Evolutionary conservation across 2,888 invertebrate species (phyloP), one percentile per base, ranked within the genome.

Genomic region (Atethmia centrago): DNA sequence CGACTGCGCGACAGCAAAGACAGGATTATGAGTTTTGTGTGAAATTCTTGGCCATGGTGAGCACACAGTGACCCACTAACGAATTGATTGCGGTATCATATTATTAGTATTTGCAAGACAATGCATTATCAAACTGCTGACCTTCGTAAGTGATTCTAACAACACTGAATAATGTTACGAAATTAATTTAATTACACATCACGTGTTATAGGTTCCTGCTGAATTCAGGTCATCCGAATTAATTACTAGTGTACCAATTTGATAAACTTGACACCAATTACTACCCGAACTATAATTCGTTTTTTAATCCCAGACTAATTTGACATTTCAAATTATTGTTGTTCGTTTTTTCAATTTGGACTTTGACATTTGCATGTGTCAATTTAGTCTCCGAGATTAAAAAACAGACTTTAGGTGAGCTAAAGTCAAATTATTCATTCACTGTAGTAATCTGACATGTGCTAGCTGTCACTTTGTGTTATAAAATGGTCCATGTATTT

Each of bases 41-140:
- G 3, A 3, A 55, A 31, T 64, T 10, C 31, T 53, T 42, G 59
- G 59, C n/a, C 40, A 59, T 25, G n/a, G 36, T 40, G 9, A 49
- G 19, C 71, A 55, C 19, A 28, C 69, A 51, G n/a, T 70, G 19
- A 21, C 53, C 73, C 19, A 49, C 40, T 40, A 40, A n/a, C n/a
- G n/a, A n/a, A 53, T 49, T 56, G 65, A 75, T 76, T 42, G 66
- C 55, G 58, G 47, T 42, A 63, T 16, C 31, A 28, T 47, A 36
- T 36, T 36, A 36, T 36, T 45, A 45, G 21, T 69, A 70, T 40
- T 56, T 49, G 56, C 40, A 56, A 74, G 55, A 74, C 77, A 65
- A 76, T 65, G 49, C 56, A 25, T 76, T 31, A 66, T 5, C 8
- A 10, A 58, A 76, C 42, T 49, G 21, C 31, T 51, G 49, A 76